Conservation (phyloP, 1,140 invertebrate genomes). For the Elymnias hypermnestra region DNA sequence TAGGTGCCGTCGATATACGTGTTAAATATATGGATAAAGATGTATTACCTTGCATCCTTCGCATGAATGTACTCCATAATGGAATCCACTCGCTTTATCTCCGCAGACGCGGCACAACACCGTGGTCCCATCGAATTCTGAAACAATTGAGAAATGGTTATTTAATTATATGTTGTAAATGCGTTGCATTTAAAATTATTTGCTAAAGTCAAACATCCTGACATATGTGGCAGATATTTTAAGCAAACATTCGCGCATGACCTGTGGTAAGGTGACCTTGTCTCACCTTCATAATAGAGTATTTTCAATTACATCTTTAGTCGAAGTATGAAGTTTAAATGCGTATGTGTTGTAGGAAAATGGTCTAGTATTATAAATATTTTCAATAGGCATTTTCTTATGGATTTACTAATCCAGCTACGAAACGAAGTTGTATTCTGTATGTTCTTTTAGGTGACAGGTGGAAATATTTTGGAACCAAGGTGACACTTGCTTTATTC, state of each 20-base stretch:
- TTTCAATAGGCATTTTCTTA: too few species aligned
- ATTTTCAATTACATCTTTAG: too few species aligned
- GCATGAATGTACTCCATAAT: conserved; percentile 99
- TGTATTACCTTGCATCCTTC: conserved; percentile 97
- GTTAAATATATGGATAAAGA: neutral
- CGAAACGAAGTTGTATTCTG: too few species aligned
- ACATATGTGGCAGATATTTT: conserved; percentile 19
- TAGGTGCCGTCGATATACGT: too few species aligned
- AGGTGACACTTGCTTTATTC: too few species aligned
- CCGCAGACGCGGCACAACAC: conserved; percentile 98
- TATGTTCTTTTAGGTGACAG: too few species aligned
- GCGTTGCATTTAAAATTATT: conserved; percentile 10
- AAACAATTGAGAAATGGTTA: conserved; percentile 76
- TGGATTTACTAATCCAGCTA: too few species aligned
- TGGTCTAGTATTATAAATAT: too few species aligned
- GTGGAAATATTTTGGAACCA: too few species aligned
- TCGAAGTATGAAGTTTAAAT: too few species aligned
- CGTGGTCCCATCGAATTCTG: conserved; percentile 99
- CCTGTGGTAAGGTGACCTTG: conserved; percentile 49
- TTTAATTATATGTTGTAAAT: too few species aligned
- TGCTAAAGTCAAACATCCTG: conserved; percentile 45
- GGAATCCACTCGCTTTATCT: conserved; percentile 99
- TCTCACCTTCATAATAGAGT: conserved; percentile 13
- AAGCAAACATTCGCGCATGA: conserved; percentile 33
- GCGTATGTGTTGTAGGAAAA: too few species aligned